Evolutionary conservation across 2,797 vertebrate genomes (phyloP).

Genomic region (Hypotaenidia okinawae): DNA sequence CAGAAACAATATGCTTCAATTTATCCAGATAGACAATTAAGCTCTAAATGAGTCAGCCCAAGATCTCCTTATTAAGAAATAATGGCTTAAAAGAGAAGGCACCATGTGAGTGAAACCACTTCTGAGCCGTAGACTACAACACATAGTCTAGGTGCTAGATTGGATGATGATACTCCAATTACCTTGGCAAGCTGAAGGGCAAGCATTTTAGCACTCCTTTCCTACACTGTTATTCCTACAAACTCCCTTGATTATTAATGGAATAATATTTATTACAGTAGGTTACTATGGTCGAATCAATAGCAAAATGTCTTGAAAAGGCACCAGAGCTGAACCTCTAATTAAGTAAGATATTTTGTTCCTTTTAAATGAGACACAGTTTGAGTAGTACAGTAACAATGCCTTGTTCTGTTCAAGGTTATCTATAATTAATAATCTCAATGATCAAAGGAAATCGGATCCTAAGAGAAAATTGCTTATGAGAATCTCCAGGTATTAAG

Average conservation of each 20-base stretch:
- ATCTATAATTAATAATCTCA: constrained; percentile 46
- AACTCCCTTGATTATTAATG: not conserved
- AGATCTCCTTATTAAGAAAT: not conserved
- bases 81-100: not conserved
- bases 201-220: not conserved
- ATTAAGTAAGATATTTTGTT: constrained; percentile 35
- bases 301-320: constrained; percentile 16
- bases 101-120: not conserved
- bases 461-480: constrained; percentile 38
- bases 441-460: constrained; percentile 40
- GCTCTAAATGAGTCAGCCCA: not conserved
- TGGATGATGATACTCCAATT: not conserved
- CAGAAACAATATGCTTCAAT: not conserved
- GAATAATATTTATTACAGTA: not conserved
- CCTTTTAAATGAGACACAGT: not conserved
- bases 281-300: not conserved
- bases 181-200: not conserved
- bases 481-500: constrained; percentile 26
- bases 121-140: not conserved
- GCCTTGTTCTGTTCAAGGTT: constrained; percentile 20
- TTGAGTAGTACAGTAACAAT: not conserved
- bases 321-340: not conserved
- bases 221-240: not conserved
- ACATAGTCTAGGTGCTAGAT: not conserved
- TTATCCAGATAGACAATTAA: not conserved